These are phyloP conservation scores for Tribolium freemani DNA, from an alignment of 2,888 invertebrate species.

Conservation along the genomic window DNA sequence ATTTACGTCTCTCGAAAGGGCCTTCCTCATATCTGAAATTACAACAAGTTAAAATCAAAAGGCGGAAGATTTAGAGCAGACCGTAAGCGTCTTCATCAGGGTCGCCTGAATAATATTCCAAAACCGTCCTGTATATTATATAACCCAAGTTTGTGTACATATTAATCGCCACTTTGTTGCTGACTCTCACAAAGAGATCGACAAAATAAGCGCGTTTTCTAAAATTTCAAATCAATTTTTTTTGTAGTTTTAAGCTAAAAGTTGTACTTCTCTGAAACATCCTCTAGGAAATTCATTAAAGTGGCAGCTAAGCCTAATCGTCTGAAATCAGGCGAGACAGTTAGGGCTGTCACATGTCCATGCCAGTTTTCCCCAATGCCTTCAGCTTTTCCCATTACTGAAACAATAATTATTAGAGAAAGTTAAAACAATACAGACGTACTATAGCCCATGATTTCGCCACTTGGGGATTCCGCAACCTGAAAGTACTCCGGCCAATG, in stretches of 20 bases:
- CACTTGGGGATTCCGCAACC: conserved; percentile 95
- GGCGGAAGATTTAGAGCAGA: conserved; percentile 64
- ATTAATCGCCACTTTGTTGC: conserved; percentile 96
- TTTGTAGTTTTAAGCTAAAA: background rate
- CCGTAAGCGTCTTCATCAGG: conserved; percentile 99
- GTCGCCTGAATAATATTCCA: conserved; percentile 98
- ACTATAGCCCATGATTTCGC: conserved; percentile 99
- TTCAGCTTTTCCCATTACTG: conserved; percentile 99
- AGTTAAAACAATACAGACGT: conserved; percentile 66
- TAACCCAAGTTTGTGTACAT: conserved; percentile 98
- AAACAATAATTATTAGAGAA: conserved; percentile 54
- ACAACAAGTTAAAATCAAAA: conserved; percentile 5
- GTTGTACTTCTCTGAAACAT: conserved; percentile 91
- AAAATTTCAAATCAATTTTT: background rate
- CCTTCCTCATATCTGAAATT: conserved; percentile 97
- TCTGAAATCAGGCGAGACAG: conserved; percentile 95
- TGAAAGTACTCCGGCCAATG: conserved; percentile 99
- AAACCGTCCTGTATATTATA: conserved; percentile 94
- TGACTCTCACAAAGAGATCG: conserved; percentile 97
- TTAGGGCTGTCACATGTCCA: conserved; percentile 98
- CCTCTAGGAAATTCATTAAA: conserved; percentile 95
- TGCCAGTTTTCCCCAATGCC: conserved; percentile 98
- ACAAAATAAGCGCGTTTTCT: conserved; percentile 98
- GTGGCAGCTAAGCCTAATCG: conserved; percentile 92
- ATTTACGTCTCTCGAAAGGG: conserved; percentile 90